Evolutionary conservation across 2,797 vertebrate genomes (phyloP), one percentile per base, ranked within the genome.

Genomic region (Gobio occitaniae): DNA sequence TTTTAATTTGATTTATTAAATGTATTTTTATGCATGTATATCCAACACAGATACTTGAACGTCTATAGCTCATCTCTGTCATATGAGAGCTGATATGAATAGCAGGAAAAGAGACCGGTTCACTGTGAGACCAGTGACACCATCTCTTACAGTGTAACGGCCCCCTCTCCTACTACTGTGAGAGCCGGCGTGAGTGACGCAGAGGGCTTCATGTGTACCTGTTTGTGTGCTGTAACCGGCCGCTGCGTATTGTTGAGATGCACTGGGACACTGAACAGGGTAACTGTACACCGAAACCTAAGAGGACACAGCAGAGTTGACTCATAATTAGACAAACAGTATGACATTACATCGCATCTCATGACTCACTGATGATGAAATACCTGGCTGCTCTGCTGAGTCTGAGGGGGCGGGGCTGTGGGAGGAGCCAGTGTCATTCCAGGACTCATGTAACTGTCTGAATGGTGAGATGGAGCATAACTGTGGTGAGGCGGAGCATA

Each of bases 141-240:
- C 97, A 97, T 99, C 97, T 98, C 97, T 97, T 96, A 99, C 97
- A 99, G 97, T 98, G 97, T 96, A 97, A 97, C 97, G 97, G 97
- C 97, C 97, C 97, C 97, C 97, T 93, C 95, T 95, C 96, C 96
- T 96, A 93, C 96, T 90, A 95, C 95, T 93, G 88, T 80, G 54
- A 44, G 80, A 86, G 84, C 69, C 77, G 15, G 32, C 21, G 61
- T 61, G 3, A 41, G 13, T 2, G 48, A 54, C 52, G 25, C 11
- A 48, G 29, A 79, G 41, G 41, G 87, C 87, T 90, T 84, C 92
- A 88, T 72, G 89, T 92, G 92, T 96, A 97, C 92, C 89, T 96
- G 96, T 89, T 95, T 93, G 6, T 96, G 96, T 86, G 96, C 29
- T 79, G 78, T 87, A 90, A 86, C 65, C 95, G 89, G 95, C 89